phyloP scores from a whole-genome alignment of 2,113 vertebrate genomes.

The Pygoscelis antarcticus region DNA sequence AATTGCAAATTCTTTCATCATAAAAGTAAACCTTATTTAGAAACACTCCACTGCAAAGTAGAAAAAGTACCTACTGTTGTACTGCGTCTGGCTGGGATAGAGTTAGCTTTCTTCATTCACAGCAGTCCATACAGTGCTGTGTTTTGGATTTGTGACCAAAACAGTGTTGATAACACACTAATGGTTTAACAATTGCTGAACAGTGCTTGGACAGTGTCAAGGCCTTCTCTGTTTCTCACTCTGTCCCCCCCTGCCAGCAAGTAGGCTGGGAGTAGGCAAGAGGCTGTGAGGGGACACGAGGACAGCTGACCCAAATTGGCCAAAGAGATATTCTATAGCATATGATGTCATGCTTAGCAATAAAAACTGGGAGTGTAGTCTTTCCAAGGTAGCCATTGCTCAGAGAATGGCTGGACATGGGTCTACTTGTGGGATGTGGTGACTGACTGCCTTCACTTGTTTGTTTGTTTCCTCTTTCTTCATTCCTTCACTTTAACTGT shows the following conservation, averaged over 20 bases:
- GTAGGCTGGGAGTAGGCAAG: not conserved
- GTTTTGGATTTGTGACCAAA: not conserved
- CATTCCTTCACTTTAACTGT: not conserved
- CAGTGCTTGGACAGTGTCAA: not conserved
- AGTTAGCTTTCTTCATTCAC: not conserved
- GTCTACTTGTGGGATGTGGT: not conserved
- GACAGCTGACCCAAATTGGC: not conserved
- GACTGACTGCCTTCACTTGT: not conserved
- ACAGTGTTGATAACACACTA: not conserved
- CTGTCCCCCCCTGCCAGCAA: too few species aligned
- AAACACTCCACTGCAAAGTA: not conserved
- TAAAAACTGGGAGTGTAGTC: not conserved
- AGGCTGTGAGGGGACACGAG: not conserved
- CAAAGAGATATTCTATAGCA: not conserved
- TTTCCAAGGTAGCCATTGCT: not conserved
- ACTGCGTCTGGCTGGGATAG: not conserved
- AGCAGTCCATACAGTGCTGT: not conserved
- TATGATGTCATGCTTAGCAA: not conserved
- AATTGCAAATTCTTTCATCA: not conserved
- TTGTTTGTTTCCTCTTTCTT: not conserved
- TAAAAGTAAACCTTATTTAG: not conserved
- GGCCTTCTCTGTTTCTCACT: not conserved
- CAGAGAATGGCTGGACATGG: not conserved
- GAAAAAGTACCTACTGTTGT: not conserved
- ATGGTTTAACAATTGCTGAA: not conserved